Conservation (phyloP, 1,140 invertebrate species). For the Ceratitis capitata region DNA sequence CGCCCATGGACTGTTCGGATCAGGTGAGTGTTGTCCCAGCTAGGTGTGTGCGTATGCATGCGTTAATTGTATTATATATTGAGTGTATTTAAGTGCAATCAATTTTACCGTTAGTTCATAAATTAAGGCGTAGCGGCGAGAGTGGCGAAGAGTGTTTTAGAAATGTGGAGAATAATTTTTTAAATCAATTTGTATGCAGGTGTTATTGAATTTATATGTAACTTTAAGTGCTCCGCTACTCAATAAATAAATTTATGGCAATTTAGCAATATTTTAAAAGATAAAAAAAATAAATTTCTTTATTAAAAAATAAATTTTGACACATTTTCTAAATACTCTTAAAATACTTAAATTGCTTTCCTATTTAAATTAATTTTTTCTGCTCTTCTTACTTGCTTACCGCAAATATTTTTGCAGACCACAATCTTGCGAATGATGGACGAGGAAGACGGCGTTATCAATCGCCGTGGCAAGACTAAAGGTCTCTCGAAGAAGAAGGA, state of each 20-base stretch:
- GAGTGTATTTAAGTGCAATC: too few species aligned
- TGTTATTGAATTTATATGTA: too few species aligned
- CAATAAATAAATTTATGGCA: too few species aligned
- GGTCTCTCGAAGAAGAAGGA: conserved; percentile 54
- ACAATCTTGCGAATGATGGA: conserved; percentile 97
- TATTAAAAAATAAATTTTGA: background rate
- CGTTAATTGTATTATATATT: background rate
- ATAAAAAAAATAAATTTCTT: too few species aligned
- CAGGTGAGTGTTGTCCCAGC: conserved; percentile 66
- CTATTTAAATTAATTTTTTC: background rate
- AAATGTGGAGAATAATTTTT: too few species aligned
- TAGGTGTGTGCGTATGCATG: too few species aligned
- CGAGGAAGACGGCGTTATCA: conserved; percentile 85
- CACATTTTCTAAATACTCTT: background rate
- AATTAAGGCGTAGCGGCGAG: too few species aligned
- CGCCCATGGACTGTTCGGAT: conserved; percentile 82
- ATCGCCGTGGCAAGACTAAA: conserved; percentile 65
- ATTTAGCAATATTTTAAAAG: too few species aligned
- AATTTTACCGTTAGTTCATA: too few species aligned
- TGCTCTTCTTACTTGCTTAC: background rate
- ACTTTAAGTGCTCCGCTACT: too few species aligned
- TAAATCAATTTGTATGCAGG: too few species aligned
- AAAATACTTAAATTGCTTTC: background rate
- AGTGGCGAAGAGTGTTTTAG: too few species aligned
- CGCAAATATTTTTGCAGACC: conserved; percentile 59